Evolutionary conservation across 2,113 vertebrate species (phyloP), one percentile per base, ranked within the genome.

Genomic region (Pygoscelis adeliae): DNA sequence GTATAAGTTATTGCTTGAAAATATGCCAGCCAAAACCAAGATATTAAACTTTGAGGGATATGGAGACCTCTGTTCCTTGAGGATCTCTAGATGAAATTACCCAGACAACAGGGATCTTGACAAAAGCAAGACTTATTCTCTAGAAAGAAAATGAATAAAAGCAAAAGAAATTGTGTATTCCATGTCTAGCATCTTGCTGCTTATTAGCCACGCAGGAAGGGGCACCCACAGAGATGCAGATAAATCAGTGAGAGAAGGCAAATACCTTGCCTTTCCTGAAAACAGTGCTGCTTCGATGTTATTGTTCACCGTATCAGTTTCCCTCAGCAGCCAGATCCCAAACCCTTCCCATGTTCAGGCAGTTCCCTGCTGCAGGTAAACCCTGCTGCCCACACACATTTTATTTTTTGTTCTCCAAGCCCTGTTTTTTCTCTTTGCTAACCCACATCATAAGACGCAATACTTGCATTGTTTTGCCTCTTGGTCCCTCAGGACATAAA

Each of bases 1-100:
- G 34, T 90, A 38, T 95, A 80, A 97, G 82, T 96, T 94, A 95
- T 93, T 95, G 85, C 93, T 96, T 95, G 87, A 95, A 82, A 97
- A 90, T 79, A 76, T 83, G 84, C 95, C 93, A 95, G 17, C 87
- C 91, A 77, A 88, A 94, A 30, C 70, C 22, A 62, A 95, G 93
- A 93, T 94, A 97, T 97, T 96, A 97, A 96, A 90, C 90, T 91
- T 17, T 4, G 82, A 96, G 87, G 36, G 44, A 78, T 96, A 90
- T 36, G 56, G 89, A 97, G 82, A 87, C 96, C 87, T 96, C 84
- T 88, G 66, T 53, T 97, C 96, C 96, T 97, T 85, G 84, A 97
- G 97, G 97, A 97, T 96, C 90, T 95, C 85, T 46, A 92, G 84
- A 95, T 90, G 73, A 94, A 97, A 97, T 97, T 97, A 97, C 74